Percentiles rank a stretch among this genome's conserved stretches.
These are phyloP conservation scores for Aplodontia rufa DNA, from an alignment of 2,113 vertebrate species.

Conservation along the genomic window DNA sequence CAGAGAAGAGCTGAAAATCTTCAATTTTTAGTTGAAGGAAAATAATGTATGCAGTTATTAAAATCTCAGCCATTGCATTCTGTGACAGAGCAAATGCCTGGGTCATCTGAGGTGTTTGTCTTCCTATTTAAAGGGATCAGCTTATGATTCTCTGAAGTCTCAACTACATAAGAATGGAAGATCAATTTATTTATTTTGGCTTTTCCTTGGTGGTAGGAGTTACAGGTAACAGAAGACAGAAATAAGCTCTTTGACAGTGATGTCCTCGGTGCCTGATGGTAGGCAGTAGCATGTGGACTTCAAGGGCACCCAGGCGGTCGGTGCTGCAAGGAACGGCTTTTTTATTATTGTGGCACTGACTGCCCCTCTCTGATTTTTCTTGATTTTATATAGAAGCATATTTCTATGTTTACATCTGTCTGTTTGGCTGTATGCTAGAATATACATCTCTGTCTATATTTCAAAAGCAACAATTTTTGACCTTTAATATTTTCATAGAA, in stretches of 20 bases:
- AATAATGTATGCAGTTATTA: not conserved
- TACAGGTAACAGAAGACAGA: slow-evolving; percentile 46
- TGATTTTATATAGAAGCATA: not conserved
- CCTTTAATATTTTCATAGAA: not conserved
- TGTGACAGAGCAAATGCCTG: not conserved
- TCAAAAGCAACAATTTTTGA: slow-evolving; percentile 8
- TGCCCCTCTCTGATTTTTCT: not conserved
- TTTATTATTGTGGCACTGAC: slow-evolving; percentile 58
- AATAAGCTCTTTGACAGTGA: slow-evolving; percentile 47
- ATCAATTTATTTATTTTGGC: not conserved
- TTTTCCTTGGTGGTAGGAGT: not conserved
- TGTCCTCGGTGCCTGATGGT: not conserved
- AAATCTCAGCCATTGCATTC: not conserved
- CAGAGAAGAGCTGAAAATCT: not conserved
- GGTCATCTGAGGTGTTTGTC: not conserved
- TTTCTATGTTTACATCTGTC: not conserved
- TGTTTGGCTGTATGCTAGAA: not conserved
- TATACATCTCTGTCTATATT: not conserved
- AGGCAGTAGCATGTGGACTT: not conserved
- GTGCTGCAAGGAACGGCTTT: slow-evolving; percentile 19
- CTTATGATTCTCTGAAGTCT: slow-evolving; percentile 36
- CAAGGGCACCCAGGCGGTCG: slow-evolving; percentile 44
- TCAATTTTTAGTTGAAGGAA: not conserved
- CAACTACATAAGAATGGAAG: slow-evolving; percentile 50
- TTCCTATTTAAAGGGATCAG: not conserved